These are phyloP conservation scores for Morone chrysops DNA, from an alignment of 2,113 vertebrate genomes.

Conservation along the genomic window DNA sequence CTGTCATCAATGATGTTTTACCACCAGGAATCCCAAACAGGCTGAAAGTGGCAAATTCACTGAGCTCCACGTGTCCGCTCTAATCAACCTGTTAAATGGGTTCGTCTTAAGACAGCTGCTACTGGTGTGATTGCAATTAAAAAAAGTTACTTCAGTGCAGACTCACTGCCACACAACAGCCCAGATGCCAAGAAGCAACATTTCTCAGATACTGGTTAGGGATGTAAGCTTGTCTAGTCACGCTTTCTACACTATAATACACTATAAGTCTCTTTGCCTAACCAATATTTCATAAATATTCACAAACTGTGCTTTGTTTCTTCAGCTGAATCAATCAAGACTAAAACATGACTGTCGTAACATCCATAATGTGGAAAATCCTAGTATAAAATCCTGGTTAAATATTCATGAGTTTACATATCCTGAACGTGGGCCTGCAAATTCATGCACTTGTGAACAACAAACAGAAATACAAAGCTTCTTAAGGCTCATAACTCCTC, in stretches of 20 bases:
- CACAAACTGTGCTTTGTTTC: constrained; percentile 13
- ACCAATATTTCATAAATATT: constrained; percentile 22
- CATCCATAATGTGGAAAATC: constrained; percentile 8
- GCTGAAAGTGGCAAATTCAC: constrained; percentile 9
- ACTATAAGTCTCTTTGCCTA: not conserved
- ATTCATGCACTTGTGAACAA: not conserved
- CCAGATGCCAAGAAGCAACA: constrained; percentile 1
- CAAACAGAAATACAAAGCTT: constrained; percentile 13
- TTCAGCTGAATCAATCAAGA: constrained; percentile 12
- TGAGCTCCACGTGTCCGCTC: not conserved
- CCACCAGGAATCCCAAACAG: constrained; percentile 6
- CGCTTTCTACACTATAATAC: not conserved
- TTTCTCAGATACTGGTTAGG: not conserved
- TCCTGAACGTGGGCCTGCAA: not conserved
- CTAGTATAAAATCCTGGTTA: not conserved
- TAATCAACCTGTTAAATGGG: constrained; percentile 34
- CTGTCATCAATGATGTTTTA: constrained; percentile 19
- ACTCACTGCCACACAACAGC: not conserved
- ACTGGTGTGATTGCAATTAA: constrained; percentile 44
- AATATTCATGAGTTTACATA: constrained; percentile 40
- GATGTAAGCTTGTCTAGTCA: not conserved
- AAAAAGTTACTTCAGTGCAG: constrained; percentile 6
- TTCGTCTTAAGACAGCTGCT: constrained; percentile 40
- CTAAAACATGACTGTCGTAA: constrained; percentile 8
- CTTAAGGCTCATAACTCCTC: not conserved